Evolutionary conservation across 2,113 vertebrate species (phyloP).

Genomic region (Xyliphius kryptos): DNA sequence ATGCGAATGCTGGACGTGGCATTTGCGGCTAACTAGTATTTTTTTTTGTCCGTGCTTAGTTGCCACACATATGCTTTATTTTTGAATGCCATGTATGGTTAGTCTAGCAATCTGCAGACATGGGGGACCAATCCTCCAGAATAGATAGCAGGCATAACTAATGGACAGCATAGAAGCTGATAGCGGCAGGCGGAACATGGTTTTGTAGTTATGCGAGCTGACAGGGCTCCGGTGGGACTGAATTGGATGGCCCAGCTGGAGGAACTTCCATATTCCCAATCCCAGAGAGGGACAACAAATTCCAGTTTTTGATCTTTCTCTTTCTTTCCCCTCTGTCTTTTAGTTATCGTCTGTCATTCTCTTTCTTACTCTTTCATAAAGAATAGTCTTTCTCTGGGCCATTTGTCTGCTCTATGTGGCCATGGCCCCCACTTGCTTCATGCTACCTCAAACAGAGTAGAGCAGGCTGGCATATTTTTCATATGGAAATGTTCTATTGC

Average conservation of each 20-base stretch:
- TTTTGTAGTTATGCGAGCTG: conserved; percentile 57
- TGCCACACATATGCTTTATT: conserved; percentile 22
- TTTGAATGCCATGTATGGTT: conserved; percentile 48
- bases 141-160: conserved; percentile 50
- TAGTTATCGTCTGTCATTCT: background rate
- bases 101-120: conserved; percentile 46
- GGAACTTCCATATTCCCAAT: conserved; percentile 30
- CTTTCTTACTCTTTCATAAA: conserved; percentile 32
- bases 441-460: conserved; percentile 35
- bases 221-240: conserved; percentile 51
- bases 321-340: conserved; percentile 8
- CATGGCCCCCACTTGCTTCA: conserved; percentile 26
- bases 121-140: conserved; percentile 39
- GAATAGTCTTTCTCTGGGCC: conserved; percentile 47
- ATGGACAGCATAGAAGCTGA: conserved; percentile 35
- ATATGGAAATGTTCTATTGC: conserved; percentile 38
- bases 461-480: conserved; percentile 34
- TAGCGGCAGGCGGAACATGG: conserved; percentile 42
- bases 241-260: conserved; percentile 31
- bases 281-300: conserved; percentile 28
- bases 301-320: too few species aligned
- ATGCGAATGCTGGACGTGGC: too few species aligned
- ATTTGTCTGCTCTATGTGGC: conserved; percentile 39
- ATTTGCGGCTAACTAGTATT: too few species aligned
- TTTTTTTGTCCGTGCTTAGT: conserved; percentile 16